Evolutionary conservation across 2,113 vertebrate species (phyloP).

Genomic region (Gopherus flavomarginatus): DNA sequence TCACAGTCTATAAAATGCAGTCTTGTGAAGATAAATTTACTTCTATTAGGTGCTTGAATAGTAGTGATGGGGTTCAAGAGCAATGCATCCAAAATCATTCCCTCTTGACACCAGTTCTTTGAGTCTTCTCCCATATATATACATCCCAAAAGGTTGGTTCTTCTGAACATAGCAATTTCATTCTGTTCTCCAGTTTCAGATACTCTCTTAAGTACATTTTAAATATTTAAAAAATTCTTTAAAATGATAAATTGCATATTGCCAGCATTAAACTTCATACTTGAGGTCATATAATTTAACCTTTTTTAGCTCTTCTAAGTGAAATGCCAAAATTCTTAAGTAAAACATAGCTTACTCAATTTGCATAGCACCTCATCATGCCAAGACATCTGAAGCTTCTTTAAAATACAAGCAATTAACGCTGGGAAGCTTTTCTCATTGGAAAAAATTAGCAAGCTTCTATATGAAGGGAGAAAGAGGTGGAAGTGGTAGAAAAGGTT

Average conservation of each 20-base stretch:
- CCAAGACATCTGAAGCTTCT: not conserved
- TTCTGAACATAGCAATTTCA: not conserved
- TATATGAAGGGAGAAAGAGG: accelerated
- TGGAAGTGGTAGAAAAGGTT: not conserved
- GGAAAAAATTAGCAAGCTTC: not conserved
- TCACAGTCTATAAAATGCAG: accelerated
- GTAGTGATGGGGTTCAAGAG: accelerated
- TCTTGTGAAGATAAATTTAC: accelerated
- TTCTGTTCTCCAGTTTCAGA: no score
- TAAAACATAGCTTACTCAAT: not conserved
- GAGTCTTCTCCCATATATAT: not conserved
- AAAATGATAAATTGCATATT: not conserved
- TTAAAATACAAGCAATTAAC: not conserved
- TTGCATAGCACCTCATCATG: not conserved
- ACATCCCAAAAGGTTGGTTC: accelerated
- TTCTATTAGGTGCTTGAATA: not conserved
- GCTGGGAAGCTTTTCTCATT: not conserved
- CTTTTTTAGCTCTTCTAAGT: not conserved
- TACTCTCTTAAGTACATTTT: not conserved
- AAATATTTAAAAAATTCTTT: not conserved
- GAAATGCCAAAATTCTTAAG: not conserved
- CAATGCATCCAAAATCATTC: accelerated
- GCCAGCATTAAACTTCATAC: not conserved
- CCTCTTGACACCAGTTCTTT: accelerated
- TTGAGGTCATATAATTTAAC: not conserved